Base-by-base conservation (phyloP, 2,888 invertebrate genomes). In the Rhopalosiphum nymphaeae region DNA sequence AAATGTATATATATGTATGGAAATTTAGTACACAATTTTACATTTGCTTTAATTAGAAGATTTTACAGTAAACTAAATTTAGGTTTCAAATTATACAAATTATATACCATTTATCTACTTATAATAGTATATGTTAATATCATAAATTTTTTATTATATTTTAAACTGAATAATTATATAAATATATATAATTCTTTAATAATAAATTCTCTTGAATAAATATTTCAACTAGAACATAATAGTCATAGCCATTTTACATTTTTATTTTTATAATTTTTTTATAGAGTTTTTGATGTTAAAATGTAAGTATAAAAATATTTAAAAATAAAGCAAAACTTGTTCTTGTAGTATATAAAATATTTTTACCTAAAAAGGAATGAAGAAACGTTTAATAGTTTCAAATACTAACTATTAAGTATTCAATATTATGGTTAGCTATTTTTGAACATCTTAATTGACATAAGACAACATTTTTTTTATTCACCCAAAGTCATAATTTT, bases 331-430 rank as follows among this genome's bases (percentile, higher is more conserved):
- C 29, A 61, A 61, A n/a, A 67, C 61, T 67, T n/a, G 61, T 67
- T 67, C n/a, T 67, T 67, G 61, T n/a, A 13, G n/a, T n/a, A 67
- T 67, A 67, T 67, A 67, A n/a, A 67, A 67, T 67, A 67, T 67
- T n/a, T 67, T 67, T 67, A 13, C n/a, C n/a, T 67, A 67, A 67
- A 67, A 67, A 67, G 61, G 29, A 61, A 61, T 61, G 61, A 61
- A 61, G 61, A 26, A 57, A 57, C 57, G 29, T 61, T 61, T 5
- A 61, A 61, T 29, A 10, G 61, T 61, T 61, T 61, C 29, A 61
- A 61, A 29, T 29, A 61, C 29, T 29, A 61, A 61, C 44, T 46
- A 46, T 46, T 46, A 46, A 46, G 10, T 61, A 61, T 61, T 61
- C 57, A 61, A 61, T 57, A 26, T 57, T 57, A 57, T 57, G 57